phyloP scores from a whole-genome alignment of 2,797 vertebrate species.

The Silurus lanzhouensis region DNA sequence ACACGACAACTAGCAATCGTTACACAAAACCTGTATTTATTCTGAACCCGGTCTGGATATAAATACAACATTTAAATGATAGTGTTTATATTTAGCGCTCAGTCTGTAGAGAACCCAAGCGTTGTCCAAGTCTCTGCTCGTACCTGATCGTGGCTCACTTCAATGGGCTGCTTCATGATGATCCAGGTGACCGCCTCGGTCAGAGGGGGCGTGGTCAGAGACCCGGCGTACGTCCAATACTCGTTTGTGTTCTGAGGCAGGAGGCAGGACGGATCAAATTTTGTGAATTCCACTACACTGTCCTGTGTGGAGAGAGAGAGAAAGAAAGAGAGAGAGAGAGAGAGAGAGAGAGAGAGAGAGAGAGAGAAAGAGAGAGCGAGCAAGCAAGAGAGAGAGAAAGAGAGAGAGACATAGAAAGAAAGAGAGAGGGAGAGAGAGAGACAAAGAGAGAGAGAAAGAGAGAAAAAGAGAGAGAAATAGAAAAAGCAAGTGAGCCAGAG shows the following conservation, averaged over 20 bases:
- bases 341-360: neutral
- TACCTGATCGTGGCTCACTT: slow-evolving; percentile 93
- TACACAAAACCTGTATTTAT: neutral
- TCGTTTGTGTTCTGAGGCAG: slow-evolving; percentile 81
- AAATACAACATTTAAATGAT: neutral
- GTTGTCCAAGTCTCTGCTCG: neutral
- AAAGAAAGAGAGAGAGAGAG: neutral
- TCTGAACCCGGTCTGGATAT: neutral
- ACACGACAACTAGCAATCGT: neutral
- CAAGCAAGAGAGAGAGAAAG: too few relatives aligned
- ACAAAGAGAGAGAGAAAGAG: neutral
- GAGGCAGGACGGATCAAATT: slow-evolving; percentile 83
- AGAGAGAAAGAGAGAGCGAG: neutral
- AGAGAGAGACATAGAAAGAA: neutral
- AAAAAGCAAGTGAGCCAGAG: too few relatives aligned
- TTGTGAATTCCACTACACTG: slow-evolving; percentile 77
- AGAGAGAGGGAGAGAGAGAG: too few relatives aligned
- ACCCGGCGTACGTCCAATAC: slow-evolving; percentile 94
- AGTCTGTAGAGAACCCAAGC: neutral
- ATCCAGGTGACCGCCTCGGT: slow-evolving; percentile 94
- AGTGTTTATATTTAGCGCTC: neutral
- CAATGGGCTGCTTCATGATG: slow-evolving; percentile 87
- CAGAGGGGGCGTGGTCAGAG: slow-evolving; percentile 90
- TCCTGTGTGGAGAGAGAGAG: slow-evolving; percentile 67
- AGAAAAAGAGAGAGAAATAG: too few relatives aligned